Evolutionary conservation across 2,888 invertebrate species (phyloP).

Genomic region (Chesias legatella): DNA sequence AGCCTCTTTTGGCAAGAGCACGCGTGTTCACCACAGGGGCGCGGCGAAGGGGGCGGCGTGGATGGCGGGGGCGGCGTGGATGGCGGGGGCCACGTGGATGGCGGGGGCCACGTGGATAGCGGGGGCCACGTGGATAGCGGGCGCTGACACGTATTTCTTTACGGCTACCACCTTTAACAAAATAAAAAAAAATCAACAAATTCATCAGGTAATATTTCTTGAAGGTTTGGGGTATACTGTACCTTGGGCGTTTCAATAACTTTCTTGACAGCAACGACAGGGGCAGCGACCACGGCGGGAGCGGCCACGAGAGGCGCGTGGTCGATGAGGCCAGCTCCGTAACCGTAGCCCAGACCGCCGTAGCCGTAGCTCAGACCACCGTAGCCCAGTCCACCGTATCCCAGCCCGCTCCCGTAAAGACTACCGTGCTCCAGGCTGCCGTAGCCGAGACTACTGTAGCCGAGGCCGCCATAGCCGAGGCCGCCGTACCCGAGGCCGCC

Average conservation of each 20-base stretch:
- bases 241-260: conserved; percentile 53
- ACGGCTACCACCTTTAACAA: conserved; percentile 2
- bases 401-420: conserved; percentile 3
- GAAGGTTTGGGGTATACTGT: too few species aligned
- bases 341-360: conserved; percentile 1
- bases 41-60: too few species aligned
- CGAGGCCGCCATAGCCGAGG: not conserved
- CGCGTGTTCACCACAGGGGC: conserved; percentile 7
- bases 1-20: not conserved
- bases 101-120: conserved; percentile 3
- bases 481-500: not conserved
- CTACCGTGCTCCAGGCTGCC: too few species aligned
- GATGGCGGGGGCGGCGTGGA: conserved; percentile 1
- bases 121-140: conserved; percentile 2
- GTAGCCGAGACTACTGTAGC: not conserved
- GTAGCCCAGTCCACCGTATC: conserved; percentile 15
- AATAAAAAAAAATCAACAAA: too few species aligned
- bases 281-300: conserved; percentile 30
- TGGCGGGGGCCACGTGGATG: conserved; percentile 2
- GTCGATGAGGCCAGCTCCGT: conserved; percentile 19
- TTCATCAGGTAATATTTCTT: too few species aligned
- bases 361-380: conserved; percentile 11
- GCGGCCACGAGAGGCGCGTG: conserved; percentile 28
- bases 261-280: conserved; percentile 37
- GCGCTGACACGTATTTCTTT: conserved; percentile 34